A percentile compares a stretch with the other conserved stretches of the same genome.
Evolutionary conservation across 2,888 invertebrate species (phyloP).

Genomic region (Diplolepis rosae): DNA sequence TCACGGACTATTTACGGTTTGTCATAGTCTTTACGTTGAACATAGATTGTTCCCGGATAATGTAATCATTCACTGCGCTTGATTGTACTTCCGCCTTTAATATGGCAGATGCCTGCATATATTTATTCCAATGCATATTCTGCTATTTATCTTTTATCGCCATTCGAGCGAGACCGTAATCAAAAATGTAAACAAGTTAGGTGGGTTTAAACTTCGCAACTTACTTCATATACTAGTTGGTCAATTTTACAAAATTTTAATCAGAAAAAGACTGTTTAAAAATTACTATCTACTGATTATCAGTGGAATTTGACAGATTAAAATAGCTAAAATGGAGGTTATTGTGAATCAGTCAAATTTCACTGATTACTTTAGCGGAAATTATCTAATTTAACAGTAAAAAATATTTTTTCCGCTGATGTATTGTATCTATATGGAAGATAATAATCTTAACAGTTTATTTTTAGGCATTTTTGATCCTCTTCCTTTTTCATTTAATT

Average conservation of each 20-base stretch:
- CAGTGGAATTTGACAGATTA: too few species aligned
- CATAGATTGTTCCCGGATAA: slow-evolving; percentile 14
- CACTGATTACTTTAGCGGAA: too few species aligned
- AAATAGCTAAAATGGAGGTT: too few species aligned
- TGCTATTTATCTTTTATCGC: not conserved
- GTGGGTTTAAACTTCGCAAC: not conserved
- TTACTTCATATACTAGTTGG: not conserved
- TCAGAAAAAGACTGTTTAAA: too few species aligned
- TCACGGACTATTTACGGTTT: slow-evolving; percentile 23
- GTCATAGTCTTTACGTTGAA: not conserved
- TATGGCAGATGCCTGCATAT: not conserved
- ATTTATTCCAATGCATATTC: not conserved
- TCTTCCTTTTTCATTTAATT: too few species aligned
- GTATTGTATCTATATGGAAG: too few species aligned
- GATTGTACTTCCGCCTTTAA: not conserved
- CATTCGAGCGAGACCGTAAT: not conserved
- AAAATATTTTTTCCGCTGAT: too few species aligned
- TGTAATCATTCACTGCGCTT: not conserved
- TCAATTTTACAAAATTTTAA: not conserved
- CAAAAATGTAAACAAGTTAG: not conserved
- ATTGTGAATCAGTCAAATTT: too few species aligned
- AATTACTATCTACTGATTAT: too few species aligned
- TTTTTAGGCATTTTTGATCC: too few species aligned
- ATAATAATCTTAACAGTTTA: too few species aligned
- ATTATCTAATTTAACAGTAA: too few species aligned